Base-by-base conservation (phyloP, 2,797 vertebrate genomes). In the Aldrovandia affinis region DNA sequence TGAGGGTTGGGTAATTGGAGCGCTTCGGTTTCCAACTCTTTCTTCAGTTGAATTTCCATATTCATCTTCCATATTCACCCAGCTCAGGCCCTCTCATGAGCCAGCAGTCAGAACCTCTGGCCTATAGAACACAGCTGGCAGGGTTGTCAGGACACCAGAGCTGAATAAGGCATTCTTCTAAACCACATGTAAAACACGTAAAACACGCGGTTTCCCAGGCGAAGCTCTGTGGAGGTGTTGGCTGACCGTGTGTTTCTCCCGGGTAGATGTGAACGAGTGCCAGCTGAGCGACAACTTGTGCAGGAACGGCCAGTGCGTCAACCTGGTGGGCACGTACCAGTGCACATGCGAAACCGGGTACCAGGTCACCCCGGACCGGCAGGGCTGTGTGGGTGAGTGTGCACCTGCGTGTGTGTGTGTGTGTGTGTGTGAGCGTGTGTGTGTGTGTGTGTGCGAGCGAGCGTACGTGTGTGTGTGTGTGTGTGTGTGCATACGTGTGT, bases 301-400 rank as follows among this genome's bases (percentile, higher is more conserved):
- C 83, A 96, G 92, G 83, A 96, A 98, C 0, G 97, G 97, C 14
- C 95, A 93, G 83, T 99, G 98, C 0, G 89, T 98, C 87, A 98
- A 98, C 59, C 90, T 97, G 95, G 92, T 97, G 0, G 97, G 98
- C n/a, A 96, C 96, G 83, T 99, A 97, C 91, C 97, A 97, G 91
- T 99, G 97, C 42, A 94, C 96, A 0, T 99, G 98, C 18, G 93
- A 97, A 81, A 94, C 95, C 0, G 97, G 98, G 1, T 99, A 98
- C 95, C 97, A 97, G 93, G 94, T 91, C 83, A 97, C 97, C 0
- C 96, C 93, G 0, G 97, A 97, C 92, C 89, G 93, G n/a, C 96
- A 96, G 88, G 97, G 96, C 90, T 99, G 98, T n/a, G 92, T 97
- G 0, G 97, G 97, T 98, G 90, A 97, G 97, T 88, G 22, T 2